These are phyloP conservation scores for Gouania willdenowi DNA, from an alignment of 2,797 vertebrate genomes.

Conservation along the genomic window DNA sequence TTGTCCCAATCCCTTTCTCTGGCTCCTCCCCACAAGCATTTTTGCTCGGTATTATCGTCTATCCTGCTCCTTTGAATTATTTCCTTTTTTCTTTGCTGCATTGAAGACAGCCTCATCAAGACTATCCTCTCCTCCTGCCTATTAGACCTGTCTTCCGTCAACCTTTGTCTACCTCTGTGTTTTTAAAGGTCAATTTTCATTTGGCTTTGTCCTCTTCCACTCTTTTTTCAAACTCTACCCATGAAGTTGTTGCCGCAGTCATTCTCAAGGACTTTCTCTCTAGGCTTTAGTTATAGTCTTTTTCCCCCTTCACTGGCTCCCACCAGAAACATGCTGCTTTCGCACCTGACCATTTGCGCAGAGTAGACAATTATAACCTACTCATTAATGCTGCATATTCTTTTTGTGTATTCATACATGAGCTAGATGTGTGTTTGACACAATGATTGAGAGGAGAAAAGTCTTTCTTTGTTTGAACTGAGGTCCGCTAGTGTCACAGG, in stretches of 20 bases:
- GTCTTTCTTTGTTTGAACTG: slow-evolving; percentile 10
- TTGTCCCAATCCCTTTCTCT: slow-evolving; percentile 8
- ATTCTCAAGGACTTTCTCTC: slow-evolving; percentile 52
- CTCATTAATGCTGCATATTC: slow-evolving; percentile 13
- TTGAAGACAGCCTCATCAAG: slow-evolving; percentile 54
- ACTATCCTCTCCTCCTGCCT: slow-evolving; percentile 31
- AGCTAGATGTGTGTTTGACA: neutral
- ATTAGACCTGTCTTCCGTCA: slow-evolving; percentile 37
- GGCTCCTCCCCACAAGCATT: slow-evolving; percentile 19
- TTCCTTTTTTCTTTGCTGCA: slow-evolving; percentile 25
- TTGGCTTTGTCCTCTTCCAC: slow-evolving; percentile 4
- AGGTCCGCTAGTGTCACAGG: slow-evolving; percentile 29
- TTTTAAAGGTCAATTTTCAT: slow-evolving; percentile 62
- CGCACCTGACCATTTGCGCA: slow-evolving; percentile 10
- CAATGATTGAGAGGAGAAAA: neutral
- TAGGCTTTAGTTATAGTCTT: slow-evolving; percentile 60
- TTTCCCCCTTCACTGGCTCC: slow-evolving; percentile 43
- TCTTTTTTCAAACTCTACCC: neutral
- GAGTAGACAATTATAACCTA: slow-evolving; percentile 28
- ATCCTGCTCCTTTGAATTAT: slow-evolving; percentile 16
- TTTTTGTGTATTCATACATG: no score
- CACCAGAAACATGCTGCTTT: slow-evolving; percentile 36
- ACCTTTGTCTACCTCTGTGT: slow-evolving; percentile 21
- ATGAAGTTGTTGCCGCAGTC: slow-evolving; percentile 49
- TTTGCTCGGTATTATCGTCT: slow-evolving; percentile 25